phyloP scores from a whole-genome alignment of 2,113 vertebrate genomes.

The Gopherus evgoodei region DNA sequence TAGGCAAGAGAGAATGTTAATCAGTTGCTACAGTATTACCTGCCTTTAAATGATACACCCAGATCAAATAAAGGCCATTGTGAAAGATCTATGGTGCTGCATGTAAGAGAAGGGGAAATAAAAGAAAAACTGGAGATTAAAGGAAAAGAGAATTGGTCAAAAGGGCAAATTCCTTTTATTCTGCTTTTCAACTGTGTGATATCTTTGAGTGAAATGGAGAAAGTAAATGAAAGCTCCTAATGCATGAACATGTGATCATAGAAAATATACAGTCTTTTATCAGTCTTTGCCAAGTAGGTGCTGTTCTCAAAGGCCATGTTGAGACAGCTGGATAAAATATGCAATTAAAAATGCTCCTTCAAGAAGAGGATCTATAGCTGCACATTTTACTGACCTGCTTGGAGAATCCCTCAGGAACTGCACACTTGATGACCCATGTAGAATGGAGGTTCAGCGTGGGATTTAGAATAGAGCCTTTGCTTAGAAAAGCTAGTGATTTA shows the following conservation, averaged over 20 bases:
- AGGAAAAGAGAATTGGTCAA: constrained; percentile 46
- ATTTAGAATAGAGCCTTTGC: neutral
- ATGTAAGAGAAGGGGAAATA: neutral
- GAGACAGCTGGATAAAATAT: neutral
- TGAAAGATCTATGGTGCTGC: neutral
- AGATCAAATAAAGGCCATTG: neutral
- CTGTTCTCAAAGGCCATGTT: neutral
- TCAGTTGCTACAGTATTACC: neutral
- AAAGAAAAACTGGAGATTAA: constrained; percentile 32
- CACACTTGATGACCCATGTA: neutral
- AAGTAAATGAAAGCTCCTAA: constrained; percentile 31
- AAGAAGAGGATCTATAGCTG: neutral
- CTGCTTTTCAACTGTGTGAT: constrained; percentile 42
- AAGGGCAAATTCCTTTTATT: constrained; percentile 64
- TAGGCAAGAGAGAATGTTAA: neutral
- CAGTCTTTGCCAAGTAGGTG: neutral
- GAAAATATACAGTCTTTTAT: neutral
- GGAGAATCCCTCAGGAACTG: neutral
- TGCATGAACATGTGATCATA: rapidly evolving
- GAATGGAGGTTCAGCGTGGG: neutral
- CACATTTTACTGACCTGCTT: neutral
- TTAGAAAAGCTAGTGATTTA: neutral
- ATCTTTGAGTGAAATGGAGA: constrained; percentile 34
- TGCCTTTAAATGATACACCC: constrained; percentile 16
- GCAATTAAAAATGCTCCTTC: neutral